Conservation (phyloP, 1,140 invertebrate species). For the Macrosteles quadrilineatus region DNA sequence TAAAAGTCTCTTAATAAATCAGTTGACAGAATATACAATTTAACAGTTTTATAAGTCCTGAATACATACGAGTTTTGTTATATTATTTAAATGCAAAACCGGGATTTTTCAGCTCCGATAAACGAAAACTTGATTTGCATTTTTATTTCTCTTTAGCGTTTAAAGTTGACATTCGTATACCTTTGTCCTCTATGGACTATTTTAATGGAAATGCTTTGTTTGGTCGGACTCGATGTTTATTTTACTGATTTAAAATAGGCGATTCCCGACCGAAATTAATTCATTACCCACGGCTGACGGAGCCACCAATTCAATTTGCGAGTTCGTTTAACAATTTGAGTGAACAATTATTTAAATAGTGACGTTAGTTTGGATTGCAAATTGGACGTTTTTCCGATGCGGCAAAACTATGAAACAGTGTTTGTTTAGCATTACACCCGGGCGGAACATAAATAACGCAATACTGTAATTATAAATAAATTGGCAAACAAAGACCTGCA, state of each 20-base stretch:
- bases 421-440: not conserved
- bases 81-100: too few relatives aligned
- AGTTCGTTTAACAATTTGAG: conserved; percentile 7
- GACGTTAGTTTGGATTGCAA: conserved; percentile 4
- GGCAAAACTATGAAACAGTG: not conserved
- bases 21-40: too few relatives aligned
- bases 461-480: conserved; percentile 2
- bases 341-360: conserved; percentile 3
- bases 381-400: not conserved
- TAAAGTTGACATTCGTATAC: too few relatives aligned
- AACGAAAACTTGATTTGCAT: too few relatives aligned
- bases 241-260: conserved; percentile 12
- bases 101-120: too few relatives aligned
- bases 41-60: too few relatives aligned
- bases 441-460: not conserved
- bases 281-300: not conserved
- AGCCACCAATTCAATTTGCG: not conserved
- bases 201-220: not conserved
- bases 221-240: not conserved
- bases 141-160: too few relatives aligned
- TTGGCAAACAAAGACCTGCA: not conserved
- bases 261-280: conserved; percentile 1
- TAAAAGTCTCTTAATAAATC: too few relatives aligned
- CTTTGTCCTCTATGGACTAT: too few relatives aligned
- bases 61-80: too few relatives aligned